Evolutionary conservation across 2,113 vertebrate species (phyloP).

Genomic region (Syngnathus scovelli): DNA sequence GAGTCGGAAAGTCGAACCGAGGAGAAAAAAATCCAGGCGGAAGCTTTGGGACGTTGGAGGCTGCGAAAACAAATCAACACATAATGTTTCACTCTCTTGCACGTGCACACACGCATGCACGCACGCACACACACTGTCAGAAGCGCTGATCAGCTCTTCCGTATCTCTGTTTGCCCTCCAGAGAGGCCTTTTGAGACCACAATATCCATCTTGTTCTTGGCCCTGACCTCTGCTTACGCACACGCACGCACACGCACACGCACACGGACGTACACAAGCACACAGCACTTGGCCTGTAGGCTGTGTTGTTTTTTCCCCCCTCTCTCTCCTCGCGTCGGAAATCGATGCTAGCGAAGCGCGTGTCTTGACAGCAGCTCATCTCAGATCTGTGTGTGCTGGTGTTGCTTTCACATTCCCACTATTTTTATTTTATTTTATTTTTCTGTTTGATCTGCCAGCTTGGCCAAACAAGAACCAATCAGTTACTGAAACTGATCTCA

Average conservation of each 20-base stretch:
- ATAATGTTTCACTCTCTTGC: constrained; percentile 47
- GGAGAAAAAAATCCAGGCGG: constrained; percentile 32
- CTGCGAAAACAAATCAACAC: constrained; percentile 63
- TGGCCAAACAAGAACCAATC: too few relatives aligned
- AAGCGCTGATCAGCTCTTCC: constrained; percentile 48
- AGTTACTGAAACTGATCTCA: too few relatives aligned
- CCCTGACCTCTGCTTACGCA: constrained; percentile 50
- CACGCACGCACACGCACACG: constrained; percentile 20
- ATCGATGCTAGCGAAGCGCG: constrained; percentile 28
- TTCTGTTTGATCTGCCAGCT: not conserved
- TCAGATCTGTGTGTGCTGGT: constrained; percentile 12
- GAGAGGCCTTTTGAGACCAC: constrained; percentile 47
- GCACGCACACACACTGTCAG: constrained; percentile 19
- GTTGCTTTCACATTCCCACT: constrained; percentile 2
- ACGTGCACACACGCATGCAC: constrained; percentile 4
- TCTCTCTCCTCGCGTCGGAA: not conserved
- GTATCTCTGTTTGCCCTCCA: constrained; percentile 52
- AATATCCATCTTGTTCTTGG: constrained; percentile 52
- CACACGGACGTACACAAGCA: constrained; percentile 19
- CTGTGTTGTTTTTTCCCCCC: not conserved
- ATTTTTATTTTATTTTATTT: not conserved
- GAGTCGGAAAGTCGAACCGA: constrained; percentile 23
- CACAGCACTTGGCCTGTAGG: constrained; percentile 5
- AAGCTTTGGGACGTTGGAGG: constrained; percentile 47
- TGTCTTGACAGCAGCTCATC: constrained; percentile 16